These are phyloP conservation scores for Galaxias olidus DNA, from an alignment of 2,797 vertebrate genomes.

Conservation along the genomic window DNA sequence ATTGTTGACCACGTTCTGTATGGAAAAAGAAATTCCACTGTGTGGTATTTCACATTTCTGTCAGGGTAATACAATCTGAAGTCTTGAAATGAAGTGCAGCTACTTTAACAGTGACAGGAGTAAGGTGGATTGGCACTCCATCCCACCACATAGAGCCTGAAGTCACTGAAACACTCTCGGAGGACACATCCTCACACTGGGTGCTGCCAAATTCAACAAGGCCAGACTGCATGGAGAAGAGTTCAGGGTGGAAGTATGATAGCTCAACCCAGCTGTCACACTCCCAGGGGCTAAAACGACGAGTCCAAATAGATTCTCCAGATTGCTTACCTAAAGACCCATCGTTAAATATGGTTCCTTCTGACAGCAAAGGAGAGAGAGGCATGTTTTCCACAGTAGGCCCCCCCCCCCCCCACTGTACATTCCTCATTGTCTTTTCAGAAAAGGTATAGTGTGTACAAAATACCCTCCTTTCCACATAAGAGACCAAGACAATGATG, in stretches of 20 bases:
- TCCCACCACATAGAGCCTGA: constrained; percentile 34
- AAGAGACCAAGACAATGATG: constrained; percentile 60
- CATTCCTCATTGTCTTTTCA: constrained; percentile 57
- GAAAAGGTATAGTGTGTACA: constrained; percentile 54
- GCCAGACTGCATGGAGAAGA: constrained; percentile 52
- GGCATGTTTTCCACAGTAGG: constrained; percentile 56
- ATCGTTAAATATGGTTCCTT: constrained; percentile 27
- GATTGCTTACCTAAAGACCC: constrained; percentile 45
- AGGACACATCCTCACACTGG: constrained; percentile 57
- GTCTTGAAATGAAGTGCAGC: constrained; percentile 53
- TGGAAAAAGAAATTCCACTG: constrained; percentile 57
- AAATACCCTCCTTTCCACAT: constrained; percentile 37
- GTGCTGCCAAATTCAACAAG: constrained; percentile 61
- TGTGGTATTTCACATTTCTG: constrained; percentile 68
- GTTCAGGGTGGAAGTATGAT: constrained; percentile 59
- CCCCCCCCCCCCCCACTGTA: constrained; percentile 58
- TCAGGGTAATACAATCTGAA: constrained; percentile 62
- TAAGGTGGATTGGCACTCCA: constrained; percentile 61
- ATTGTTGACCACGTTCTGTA: constrained; percentile 64
- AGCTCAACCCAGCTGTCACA: constrained; percentile 32
- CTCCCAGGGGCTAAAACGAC: constrained; percentile 35
- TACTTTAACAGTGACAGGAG: constrained; percentile 52
- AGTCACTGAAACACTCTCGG: constrained; percentile 50
- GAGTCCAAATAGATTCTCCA: constrained; percentile 56
- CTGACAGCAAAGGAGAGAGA: constrained; percentile 40